A percentile compares a stretch with the other conserved stretches of the same genome.
These are phyloP conservation scores for Pangasius mekongensis DNA, from an alignment of 2,797 vertebrate genomes.

Conservation along the genomic window DNA sequence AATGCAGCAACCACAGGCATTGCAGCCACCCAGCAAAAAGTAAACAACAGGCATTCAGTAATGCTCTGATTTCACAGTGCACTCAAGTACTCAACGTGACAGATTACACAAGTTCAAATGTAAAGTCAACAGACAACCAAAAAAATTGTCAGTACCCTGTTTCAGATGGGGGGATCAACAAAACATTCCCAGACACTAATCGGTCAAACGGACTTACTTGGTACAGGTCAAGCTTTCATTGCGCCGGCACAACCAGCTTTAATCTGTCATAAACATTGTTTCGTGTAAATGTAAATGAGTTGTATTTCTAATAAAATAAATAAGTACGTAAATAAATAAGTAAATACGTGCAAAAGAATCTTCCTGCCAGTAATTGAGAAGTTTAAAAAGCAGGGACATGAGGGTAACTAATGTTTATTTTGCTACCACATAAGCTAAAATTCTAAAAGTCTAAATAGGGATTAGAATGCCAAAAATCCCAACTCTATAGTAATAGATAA, in stretches of 20 bases:
- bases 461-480: constrained; percentile 76
- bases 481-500: constrained; percentile 79
- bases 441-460: constrained; percentile 78
- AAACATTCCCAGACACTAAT: constrained; percentile 50
- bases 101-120: not conserved
- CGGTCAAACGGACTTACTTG: constrained; percentile 65
- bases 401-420: constrained; percentile 79
- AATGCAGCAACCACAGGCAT: not conserved
- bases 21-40: constrained; percentile 36
- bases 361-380: constrained; percentile 71
- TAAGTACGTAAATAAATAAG: constrained; percentile 60
- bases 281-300: constrained; percentile 61
- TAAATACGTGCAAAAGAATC: constrained; percentile 80
- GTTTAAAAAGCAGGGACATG: constrained; percentile 74
- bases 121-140: constrained; percentile 50
- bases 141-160: constrained; percentile 75
- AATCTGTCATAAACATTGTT: constrained; percentile 64
- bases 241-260: constrained; percentile 66
- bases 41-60: constrained; percentile 53
- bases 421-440: constrained; percentile 81
- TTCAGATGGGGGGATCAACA: constrained; percentile 54
- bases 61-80: constrained; percentile 61
- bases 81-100: constrained; percentile 30
- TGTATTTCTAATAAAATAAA: constrained; percentile 68
- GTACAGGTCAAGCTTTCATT: constrained; percentile 72